phyloP scores from a whole-genome alignment of 2,888 invertebrate species.

The Acrobasis consociella region DNA sequence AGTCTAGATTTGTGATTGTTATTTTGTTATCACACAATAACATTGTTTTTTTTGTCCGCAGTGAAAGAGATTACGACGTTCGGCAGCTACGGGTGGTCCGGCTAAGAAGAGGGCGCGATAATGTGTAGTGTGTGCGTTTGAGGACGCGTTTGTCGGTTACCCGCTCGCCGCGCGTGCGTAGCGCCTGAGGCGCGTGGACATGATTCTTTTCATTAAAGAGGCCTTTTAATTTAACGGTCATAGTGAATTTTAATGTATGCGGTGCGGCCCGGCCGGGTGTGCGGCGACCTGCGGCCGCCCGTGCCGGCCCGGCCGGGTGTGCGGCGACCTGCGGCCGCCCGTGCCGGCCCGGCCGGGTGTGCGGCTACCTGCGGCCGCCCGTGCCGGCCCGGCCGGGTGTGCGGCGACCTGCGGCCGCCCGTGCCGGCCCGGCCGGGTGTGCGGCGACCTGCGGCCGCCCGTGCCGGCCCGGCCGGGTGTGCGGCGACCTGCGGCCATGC shows the following conservation, averaged over 20 bases:
- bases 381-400: background rate
- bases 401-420: no score
- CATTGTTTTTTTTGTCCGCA: conserved; percentile 46
- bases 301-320: background rate
- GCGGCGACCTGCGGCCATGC: conserved; percentile 1
- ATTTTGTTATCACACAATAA: background rate
- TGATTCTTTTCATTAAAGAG: conserved; percentile 48
- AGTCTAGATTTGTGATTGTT: background rate
- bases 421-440: no score
- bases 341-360: no score
- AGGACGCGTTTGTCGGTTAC: conserved; percentile 32
- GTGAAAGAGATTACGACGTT: conserved; percentile 76
- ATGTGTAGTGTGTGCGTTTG: conserved; percentile 43
- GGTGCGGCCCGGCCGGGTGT: no score
- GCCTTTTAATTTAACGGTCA: conserved; percentile 48
- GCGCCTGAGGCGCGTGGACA: conserved; percentile 29
- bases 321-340: background rate
- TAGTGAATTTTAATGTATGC: conserved; percentile 26
- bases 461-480: background rate
- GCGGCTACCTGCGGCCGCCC: background rate
- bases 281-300: background rate
- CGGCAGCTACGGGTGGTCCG: conserved; percentile 68
- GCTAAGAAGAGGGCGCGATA: conserved; percentile 69
- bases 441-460: background rate
- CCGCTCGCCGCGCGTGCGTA: conserved; percentile 25